Evolutionary conservation across 2,888 invertebrate species (phyloP), one percentile per base, ranked within the genome.

Genomic region (Gastracanthus pulcherrimus): DNA sequence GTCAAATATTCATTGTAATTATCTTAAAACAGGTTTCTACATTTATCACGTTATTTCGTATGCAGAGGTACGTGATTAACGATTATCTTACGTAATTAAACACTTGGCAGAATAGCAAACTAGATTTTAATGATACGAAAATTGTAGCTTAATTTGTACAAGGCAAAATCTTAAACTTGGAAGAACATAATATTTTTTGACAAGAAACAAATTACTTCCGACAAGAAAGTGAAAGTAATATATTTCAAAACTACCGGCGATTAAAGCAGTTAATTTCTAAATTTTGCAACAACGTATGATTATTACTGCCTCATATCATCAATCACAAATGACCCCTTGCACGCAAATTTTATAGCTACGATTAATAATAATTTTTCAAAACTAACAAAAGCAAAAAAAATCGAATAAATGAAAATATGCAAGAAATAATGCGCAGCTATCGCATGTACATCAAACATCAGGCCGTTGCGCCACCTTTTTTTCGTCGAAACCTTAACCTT

Each of bases 401-500:
- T n/a, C n/a, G n/a, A 29, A 38, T 13, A 67, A 55, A 6, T 4
- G 19, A 19, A 23, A 58, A 4, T 23, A 60, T 29, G 6, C 5
- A 7, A 60, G 29, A 16, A 60, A 60, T 5, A 29, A 31, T 5
- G n/a, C 16, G 23, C 9, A 29, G 34, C 16, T 11, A 1, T 16
- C 3, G 13, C 48, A 26, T n/a, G 45, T n/a, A n/a, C 0, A 3
- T 36, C 29, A n/a, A 45, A 13, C n/a, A n/a, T n/a, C n/a, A n/a
- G n/a, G n/a, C n/a, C n/a, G n/a, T n/a, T 31, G 60, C 60, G 29
- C 6, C 60, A 16, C 5, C 29, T 45, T 16, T 55, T 36, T 9
- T 58, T 75, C 66, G n/a, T 64, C 36, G 51, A 70, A 74, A 55
- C 48, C 48, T 74, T 67, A 67, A 74, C 80, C 80, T 80, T 80